These are phyloP conservation scores for Aleiodes sp. DNA, from an alignment of 1,140 invertebrate genomes.

Conservation along the genomic window DNA sequence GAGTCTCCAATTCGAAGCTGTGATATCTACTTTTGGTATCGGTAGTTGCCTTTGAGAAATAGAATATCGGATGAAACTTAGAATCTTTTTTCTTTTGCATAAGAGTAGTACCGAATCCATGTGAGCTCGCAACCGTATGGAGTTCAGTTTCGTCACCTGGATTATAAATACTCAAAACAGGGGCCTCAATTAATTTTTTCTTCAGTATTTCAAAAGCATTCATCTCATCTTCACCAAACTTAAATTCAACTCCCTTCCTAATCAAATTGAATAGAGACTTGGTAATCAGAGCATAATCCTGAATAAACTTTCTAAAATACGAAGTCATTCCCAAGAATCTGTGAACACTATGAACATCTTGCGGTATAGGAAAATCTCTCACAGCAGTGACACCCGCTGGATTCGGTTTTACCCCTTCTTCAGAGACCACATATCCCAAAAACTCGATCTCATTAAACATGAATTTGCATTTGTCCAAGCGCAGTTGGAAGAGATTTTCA, in stretches of 20 bases:
- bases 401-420: constrained; percentile 6
- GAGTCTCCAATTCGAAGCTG: constrained; percentile 36
- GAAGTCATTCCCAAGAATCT: constrained; percentile 12
- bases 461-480: constrained; percentile 42
- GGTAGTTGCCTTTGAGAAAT: constrained; percentile 29
- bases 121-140: constrained; percentile 47
- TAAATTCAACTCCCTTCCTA: constrained; percentile 24
- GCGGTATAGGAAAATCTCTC: constrained; percentile 14
- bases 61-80: constrained; percentile 31
- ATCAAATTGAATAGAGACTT: constrained; percentile 33
- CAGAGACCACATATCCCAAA: constrained; percentile 13
- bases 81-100: constrained; percentile 31
- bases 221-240: constrained; percentile 26
- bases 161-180: constrained; percentile 25
- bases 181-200: neutral
- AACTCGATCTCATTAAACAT: constrained; percentile 34
- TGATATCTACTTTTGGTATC: constrained; percentile 25
- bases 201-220: constrained; percentile 29
- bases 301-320: constrained; percentile 23
- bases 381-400: neutral
- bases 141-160: constrained; percentile 34
- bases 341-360: neutral
- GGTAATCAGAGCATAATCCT: constrained; percentile 27
- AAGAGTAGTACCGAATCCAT: constrained; percentile 30
- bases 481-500: constrained; percentile 34